Base-by-base conservation (phyloP, 1,140 invertebrate species). In the Hirudo medicinalis region DNA sequence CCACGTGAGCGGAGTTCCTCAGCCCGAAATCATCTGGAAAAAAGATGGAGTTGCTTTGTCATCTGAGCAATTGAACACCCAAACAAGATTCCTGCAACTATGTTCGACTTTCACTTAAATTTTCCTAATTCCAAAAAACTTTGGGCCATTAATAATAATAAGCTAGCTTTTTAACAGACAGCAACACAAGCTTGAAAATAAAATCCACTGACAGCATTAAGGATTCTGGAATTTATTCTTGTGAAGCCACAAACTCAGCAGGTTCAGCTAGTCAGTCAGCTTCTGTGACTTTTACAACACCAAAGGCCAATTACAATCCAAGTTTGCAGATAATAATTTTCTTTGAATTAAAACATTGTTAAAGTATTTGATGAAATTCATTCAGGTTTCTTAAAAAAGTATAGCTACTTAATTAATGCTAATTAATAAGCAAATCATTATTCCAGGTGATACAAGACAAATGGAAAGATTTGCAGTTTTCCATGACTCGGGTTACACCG, bases 181-280 rank as follows among this genome's bases (percentile, higher is more conserved):
- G 89, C 75, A 88, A 88, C 32, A 89, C 88, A 1, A 86, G 87
- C 55, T 79, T 90, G 43, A 84, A 86, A 36, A 84, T 90, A 15
- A 83, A 84, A 66, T 85, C 87, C 68, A 88, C 89, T 67, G 85
- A 84, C 67, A 89, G 88, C 76, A 86, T 87, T 75, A 86, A 87
- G 2, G 88, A 89, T 78, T 89, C 88, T 0, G 89, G 89, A 8
- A 87, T 88, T 2, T 90, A 90, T 79, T 89, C 89, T 86, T 90
- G 89, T 78, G 85, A 87, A 76, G 89, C 87, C 0, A 86, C 84
- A 19, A 90, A 87, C 78, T 82, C 86, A 55, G 89, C 88, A 0
- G 89, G 89, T 8, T 82, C 86, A 68, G 86, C 87, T 49, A 81
- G 88, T 67, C 88, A 89, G 76, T 88, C 89, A 60, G 87, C 87